Conservation (phyloP, 2,797 vertebrate genomes). For the Alfaro cultratus region DNA sequence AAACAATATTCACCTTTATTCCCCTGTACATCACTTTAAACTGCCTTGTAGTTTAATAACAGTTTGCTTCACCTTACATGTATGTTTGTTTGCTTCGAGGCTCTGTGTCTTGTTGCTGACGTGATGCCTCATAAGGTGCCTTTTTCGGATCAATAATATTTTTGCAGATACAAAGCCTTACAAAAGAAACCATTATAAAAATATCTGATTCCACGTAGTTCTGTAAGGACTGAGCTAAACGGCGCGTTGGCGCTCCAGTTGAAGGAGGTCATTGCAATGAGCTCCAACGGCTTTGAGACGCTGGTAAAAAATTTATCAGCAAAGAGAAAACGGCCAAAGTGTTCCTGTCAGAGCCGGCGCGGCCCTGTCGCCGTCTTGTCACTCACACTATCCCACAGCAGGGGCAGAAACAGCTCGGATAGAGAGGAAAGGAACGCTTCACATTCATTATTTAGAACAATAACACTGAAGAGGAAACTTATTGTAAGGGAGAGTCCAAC, state of each 20-base stretch:
- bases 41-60: not conserved
- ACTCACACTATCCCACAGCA: slow-evolving; percentile 25
- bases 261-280: slow-evolving; percentile 22
- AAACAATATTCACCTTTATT: no score
- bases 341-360: slow-evolving; percentile 23
- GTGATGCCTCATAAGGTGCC: not conserved
- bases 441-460: slow-evolving; percentile 43
- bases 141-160: not conserved
- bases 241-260: not conserved
- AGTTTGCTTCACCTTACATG: not conserved
- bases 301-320: slow-evolving; percentile 55
- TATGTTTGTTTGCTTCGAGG: not conserved
- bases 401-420: slow-evolving; percentile 22
- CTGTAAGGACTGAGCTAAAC: not conserved
- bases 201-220: not conserved
- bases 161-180: not conserved
- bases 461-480: slow-evolving; percentile 15
- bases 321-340: slow-evolving; percentile 42
- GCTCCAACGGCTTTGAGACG: slow-evolving; percentile 59
- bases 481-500: slow-evolving; percentile 9
- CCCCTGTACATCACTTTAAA: no score
- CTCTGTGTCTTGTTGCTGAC: not conserved
- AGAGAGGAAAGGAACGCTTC: slow-evolving; percentile 5
- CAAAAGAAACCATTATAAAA: not conserved
- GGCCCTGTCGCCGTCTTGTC: slow-evolving; percentile 22